phyloP scores from a whole-genome alignment of 2,888 invertebrate genomes.

The Dryadula phaetusa region DNA sequence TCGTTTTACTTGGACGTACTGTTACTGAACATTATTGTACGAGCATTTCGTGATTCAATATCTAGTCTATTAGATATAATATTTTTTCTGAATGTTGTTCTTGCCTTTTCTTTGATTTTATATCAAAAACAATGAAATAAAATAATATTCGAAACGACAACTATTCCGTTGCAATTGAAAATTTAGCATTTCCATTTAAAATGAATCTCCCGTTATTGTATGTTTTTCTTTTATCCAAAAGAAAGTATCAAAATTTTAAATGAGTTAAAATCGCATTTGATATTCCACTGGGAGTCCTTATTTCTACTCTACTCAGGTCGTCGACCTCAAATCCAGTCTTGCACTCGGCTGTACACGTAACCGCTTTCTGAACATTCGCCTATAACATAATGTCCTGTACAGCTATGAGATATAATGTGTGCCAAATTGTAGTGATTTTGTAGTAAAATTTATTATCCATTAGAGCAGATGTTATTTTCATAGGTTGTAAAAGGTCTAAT shows the following conservation, averaged over 20 bases:
- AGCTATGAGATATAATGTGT: constrained; percentile 3
- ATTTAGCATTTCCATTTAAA: constrained; percentile 15
- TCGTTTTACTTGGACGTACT: constrained; percentile 36
- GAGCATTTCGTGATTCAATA: constrained; percentile 18
- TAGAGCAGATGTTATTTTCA: too few species aligned
- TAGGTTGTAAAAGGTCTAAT: too few species aligned
- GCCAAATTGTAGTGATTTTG: constrained; percentile 38
- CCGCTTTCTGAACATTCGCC: constrained; percentile 67
- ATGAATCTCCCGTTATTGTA: not conserved
- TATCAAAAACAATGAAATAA: not conserved
- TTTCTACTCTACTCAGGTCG: constrained; percentile 77
- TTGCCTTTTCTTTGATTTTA: not conserved
- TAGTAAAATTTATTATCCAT: not conserved
- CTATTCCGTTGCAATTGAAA: not conserved
- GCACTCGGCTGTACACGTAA: constrained; percentile 77
- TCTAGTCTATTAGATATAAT: not conserved
- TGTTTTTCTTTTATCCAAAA: constrained; percentile 9
- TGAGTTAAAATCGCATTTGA: constrained; percentile 56
- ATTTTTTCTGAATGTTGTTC: not conserved
- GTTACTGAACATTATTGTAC: constrained; percentile 30
- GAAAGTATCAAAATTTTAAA: constrained; percentile 37
- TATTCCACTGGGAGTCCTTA: constrained; percentile 79
- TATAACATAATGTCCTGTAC: constrained; percentile 37
- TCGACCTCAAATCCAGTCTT: constrained; percentile 80
- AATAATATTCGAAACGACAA: not conserved